These are phyloP conservation scores for Cheiracanthium punctorium DNA, from an alignment of 2,888 invertebrate species.

Conservation along the genomic window DNA sequence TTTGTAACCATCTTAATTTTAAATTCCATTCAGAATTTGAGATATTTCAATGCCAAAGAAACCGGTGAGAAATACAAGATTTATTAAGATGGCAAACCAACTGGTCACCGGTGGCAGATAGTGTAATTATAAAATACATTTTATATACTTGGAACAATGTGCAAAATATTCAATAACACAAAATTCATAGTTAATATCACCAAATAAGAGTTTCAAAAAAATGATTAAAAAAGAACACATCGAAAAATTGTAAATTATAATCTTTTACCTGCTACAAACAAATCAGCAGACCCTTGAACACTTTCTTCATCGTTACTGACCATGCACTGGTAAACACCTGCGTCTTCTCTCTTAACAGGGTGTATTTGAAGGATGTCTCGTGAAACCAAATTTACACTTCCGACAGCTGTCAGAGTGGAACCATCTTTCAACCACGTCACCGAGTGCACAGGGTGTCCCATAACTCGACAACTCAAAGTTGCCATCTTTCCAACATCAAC, in stretches of 20 bases:
- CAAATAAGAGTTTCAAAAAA: no score
- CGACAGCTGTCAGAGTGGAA: conserved; percentile 23
- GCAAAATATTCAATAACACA: no score
- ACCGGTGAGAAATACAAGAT: no score
- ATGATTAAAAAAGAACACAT: no score
- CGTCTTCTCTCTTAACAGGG: conserved; percentile 64
- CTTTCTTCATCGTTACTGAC: conserved; percentile 64
- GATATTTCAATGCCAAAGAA: no score
- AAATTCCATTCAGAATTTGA: no score
- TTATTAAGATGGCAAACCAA: no score
- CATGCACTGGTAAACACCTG: conserved; percentile 69
- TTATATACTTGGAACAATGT: no score
- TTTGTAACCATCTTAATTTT: no score
- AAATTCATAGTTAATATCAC: no score
- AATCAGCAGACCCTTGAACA: conserved; percentile 59
- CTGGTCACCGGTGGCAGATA: no score
- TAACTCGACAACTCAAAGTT: conserved; percentile 59
- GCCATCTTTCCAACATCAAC: conserved; percentile 68
- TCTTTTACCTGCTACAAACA: conserved; percentile 78
- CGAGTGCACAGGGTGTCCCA: conserved; percentile 68
- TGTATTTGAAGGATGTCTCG: conserved; percentile 64
- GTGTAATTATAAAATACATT: no score
- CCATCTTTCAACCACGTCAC: conserved; percentile 69
- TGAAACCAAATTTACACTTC: conserved; percentile 51
- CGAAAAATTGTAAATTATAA: not conserved